Evolutionary conservation across 1,140 invertebrate species (phyloP), one percentile per base, ranked within the genome.

Genomic region (Phthorimaea operculella): DNA sequence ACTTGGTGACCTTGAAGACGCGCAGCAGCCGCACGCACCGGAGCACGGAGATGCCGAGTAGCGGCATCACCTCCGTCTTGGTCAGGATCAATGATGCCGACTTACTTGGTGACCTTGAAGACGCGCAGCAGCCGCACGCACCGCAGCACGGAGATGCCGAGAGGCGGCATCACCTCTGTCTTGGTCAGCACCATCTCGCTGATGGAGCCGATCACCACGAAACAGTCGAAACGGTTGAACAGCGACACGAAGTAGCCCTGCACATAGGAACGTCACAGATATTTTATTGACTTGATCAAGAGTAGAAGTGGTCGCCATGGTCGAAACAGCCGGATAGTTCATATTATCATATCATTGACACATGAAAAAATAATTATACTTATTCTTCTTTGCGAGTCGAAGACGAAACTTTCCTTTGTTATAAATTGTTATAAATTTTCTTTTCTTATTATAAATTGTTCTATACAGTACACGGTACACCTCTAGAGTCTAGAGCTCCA

Each of bases 1-100:
- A 96, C 94, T 95, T 96, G 64, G 94, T 96, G 55, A 96, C 94
- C 89, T 99, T 99, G 86, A 99, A 99, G 58, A 99, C 98, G 76
- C 98, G 88, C 18, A 99, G 90, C 49, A 99, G 88, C 64, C 98
- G 88, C 63, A 99, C 93, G 85, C 98, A 99, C 73, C 98, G 91
- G 60, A 99, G 89, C 70, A 99, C 97, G 70, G 97, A 99, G 60
- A 99, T 93, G 72, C 92, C 98, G 70, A 95, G 90, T 65, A 90
- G 97, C 77, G 90, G 96, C 96, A 93, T 97, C 68, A 95, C 86
- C 63, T 93, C 85, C 4, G 89, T 95, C 76, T 90, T 92, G 61
- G 91, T 96, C 64, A 92, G 90, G 53, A 97, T 90, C 82, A 98
- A 28, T 39, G n/a, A 39, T 39, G 2, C 10, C 8, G 10, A 88